Evolutionary conservation across 2,888 invertebrate species (phyloP), one percentile per base, ranked within the genome.

Genomic region (Megaustenia siamemsis): DNA sequence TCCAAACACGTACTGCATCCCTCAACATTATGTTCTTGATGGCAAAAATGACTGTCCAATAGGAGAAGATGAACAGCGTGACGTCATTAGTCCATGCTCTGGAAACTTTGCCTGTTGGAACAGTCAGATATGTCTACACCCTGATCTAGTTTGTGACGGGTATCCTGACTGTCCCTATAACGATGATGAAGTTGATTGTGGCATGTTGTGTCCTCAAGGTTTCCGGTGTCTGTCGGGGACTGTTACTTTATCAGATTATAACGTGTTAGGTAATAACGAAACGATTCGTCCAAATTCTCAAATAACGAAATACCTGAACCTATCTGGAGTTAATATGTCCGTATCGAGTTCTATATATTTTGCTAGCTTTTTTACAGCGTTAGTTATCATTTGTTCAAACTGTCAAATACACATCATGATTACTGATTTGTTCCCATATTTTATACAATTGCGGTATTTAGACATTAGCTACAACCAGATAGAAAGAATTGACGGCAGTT

Each of bases 61-160:
- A 21, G 83, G 83, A 32, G 83, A 83, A 40, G 83, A 83, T 10
- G 83, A 83, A 32, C 0, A 32, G 38, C 1, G 10, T 28, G 24
- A 3, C 8, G n/a, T 10, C 15, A 21, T 35, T 12, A n/a, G 15
- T 8, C 8, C 49, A 4, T 77, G 77, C 43, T 24, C 43, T 18
- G 78, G 78, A 40, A 28, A 83, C 38, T 83, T 83, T 45, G 63
- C 35, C 35, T 83, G 83, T n/a, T 66, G 60, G 53, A 56, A 78
- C 12, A 78, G 78, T 63, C 4, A 43, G 18, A 35, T 83, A 3
- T 83, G 77, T 53, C 38, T 83, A 3, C 82, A 82, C 40, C 82
- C 63, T 66, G 82, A 82, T 60, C 43, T 43, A 28, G 66, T 82
- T 49, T 82, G 82, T 73, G 66, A 82, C 49, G 73, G 73, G n/a